Conservation (phyloP, 2,888 invertebrate genomes). For the Hyalella azteca region DNA sequence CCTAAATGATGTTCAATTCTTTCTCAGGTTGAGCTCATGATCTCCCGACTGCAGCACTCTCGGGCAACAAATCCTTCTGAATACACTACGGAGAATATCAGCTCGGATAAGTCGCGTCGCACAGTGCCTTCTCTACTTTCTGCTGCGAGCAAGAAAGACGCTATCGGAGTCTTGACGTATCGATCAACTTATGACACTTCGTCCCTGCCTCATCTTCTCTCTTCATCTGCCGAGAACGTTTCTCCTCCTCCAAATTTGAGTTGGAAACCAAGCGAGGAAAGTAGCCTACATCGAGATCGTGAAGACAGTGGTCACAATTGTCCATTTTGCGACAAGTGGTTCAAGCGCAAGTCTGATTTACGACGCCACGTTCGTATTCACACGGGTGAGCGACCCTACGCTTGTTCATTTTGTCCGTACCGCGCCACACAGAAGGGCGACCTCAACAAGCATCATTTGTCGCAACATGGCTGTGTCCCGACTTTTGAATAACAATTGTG, state of each 20-base stretch:
- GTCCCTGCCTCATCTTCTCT: background rate
- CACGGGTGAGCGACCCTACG: slow-evolving; percentile 51
- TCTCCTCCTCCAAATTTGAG: background rate
- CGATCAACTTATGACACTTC: background rate
- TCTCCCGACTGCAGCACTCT: background rate
- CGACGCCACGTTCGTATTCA: slow-evolving; percentile 25
- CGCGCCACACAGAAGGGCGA: slow-evolving; percentile 49
- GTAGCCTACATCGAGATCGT: too few species aligned
- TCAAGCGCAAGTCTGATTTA: slow-evolving; percentile 4
- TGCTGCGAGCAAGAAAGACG: background rate
- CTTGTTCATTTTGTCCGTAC: slow-evolving; percentile 50
- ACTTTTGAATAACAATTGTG: background rate
- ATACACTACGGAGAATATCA: background rate
- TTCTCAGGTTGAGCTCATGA: slow-evolving; percentile 22
- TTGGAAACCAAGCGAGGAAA: background rate
- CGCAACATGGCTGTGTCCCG: background rate
- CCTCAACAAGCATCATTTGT: slow-evolving; percentile 15
- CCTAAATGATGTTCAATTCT: slow-evolving; percentile 24
- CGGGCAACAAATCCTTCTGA: background rate
- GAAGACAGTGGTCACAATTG: background rate
- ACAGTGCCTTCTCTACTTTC: background rate
- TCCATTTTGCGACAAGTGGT: slow-evolving; percentile 30
- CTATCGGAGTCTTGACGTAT: background rate
- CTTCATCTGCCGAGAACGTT: background rate
- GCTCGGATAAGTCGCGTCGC: background rate